Evolutionary conservation across 1,140 invertebrate genomes (phyloP), one percentile per base, ranked within the genome.

Genomic region (Dryas iulia): DNA sequence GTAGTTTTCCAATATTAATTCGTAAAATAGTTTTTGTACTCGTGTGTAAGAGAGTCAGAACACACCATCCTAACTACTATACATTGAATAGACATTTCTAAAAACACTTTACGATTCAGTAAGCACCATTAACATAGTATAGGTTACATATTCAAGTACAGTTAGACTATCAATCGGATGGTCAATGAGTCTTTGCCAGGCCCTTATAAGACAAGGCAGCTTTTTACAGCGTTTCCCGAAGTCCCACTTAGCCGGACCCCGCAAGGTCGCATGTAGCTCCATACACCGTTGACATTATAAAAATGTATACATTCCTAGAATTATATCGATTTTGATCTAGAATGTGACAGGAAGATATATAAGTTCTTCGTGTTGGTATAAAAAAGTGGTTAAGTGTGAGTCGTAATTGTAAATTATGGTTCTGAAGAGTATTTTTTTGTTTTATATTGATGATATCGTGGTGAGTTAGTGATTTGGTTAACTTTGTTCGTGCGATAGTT

Each of bases 141-240:
- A 39, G n/a, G 14, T 39, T 18, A 18, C 39, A 47, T 47, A 18
- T 47, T 67, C 74, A 70, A 76, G 71, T 83, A 88, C 84, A 86
- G 85, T 86, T 87, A 86, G 74, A 62, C 81, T 67, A 87, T 86
- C 83, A 80, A 87, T 87, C 83, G 79, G 74, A 63, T 65, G 69
- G 71, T 81, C 78, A 77, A 81, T 84, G 69, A 54, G 77, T 80
- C 78, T 77, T 76, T 75, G 63, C 75, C 47, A 59, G 78, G 73
- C 53, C 88, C 84, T 77, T 89, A 82, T 88, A 88, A 69, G 88
- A 81, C 66, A 57, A 78, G 76, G 74, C 83, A 56, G 71, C 76
- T 91, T 91, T 91, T 91, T 89, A 74, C 78, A 57, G 65, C 73
- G 60, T 82, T 89, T 86, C 80, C 86, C 86, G 82, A 75, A 75